Conservation (phyloP, 2,113 vertebrate species). For the Rutilus rutilus region DNA sequence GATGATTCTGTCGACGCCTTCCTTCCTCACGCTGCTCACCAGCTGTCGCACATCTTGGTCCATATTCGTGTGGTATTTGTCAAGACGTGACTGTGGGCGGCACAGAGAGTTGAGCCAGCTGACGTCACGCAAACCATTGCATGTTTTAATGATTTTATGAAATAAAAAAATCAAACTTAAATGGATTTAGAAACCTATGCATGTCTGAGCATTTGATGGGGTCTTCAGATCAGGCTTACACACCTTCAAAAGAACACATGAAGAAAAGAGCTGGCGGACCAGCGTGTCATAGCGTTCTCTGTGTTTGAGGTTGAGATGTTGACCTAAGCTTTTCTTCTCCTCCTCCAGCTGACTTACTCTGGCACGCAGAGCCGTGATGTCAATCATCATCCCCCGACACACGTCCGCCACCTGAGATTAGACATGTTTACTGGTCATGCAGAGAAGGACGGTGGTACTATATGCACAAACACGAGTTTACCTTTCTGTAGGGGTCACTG, state of each 20-base stretch:
- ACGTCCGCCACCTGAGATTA: conserved; percentile 62
- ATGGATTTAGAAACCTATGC: background rate
- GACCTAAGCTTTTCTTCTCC: conserved; percentile 66
- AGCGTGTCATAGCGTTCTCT: conserved; percentile 72
- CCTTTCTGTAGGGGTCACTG: conserved; percentile 61
- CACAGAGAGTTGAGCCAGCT: conserved; percentile 1
- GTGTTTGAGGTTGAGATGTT: conserved; percentile 69
- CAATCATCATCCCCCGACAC: conserved; percentile 74
- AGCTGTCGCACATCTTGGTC: conserved; percentile 71
- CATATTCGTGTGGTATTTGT: conserved; percentile 71
- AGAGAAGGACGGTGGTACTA: background rate
- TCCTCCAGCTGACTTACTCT: conserved; percentile 69
- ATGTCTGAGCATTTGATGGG: too few relatives aligned
- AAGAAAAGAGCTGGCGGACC: conserved; percentile 70
- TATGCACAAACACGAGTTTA: conserved; percentile 41
- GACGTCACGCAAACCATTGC: background rate
- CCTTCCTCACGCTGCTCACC: conserved; percentile 70
- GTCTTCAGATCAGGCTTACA: conserved; percentile 9
- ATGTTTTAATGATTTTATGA: background rate
- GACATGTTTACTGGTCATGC: background rate
- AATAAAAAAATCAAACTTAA: background rate
- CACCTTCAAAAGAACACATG: conserved; percentile 79
- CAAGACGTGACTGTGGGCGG: conserved; percentile 70
- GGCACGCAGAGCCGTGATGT: conserved; percentile 75
- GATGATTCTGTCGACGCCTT: conserved; percentile 67